Base-by-base conservation (phyloP, 2,113 vertebrate genomes). In the Chloroceryle aenea region DNA sequence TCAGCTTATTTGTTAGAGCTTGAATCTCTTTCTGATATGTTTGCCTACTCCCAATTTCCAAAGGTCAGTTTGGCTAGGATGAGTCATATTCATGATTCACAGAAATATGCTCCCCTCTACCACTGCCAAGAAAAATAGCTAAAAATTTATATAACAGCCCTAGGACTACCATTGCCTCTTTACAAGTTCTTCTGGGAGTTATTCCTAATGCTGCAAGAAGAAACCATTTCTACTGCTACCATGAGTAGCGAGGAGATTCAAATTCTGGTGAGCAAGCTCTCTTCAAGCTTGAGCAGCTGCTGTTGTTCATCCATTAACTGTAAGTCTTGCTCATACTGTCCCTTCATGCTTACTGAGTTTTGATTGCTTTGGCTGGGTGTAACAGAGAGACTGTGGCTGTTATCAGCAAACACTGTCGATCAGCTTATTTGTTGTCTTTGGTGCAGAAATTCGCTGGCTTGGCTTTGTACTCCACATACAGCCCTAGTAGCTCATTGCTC, bases 11-110 rank as follows among this genome's bases (percentile, higher is more conserved):
- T 91, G n/a, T 85, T 79, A 85, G 56, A 90, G 76, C 69, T 80
- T 52, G 43, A 79, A 84, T 95, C 43, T 91, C 63, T 71, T 93
- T 96, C 82, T 94, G 84, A 72, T 95, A 7, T 87, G 80, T 96
- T 93, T 94, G 66, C 87, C 83, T 91, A 86, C 83, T 93, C 55
- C 52, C 73, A 81, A 47, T 95, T 97, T 94, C 85, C 85, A 95
- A 95, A 97, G 96, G 95, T 96, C 55, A 81, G 80, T 92, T 97
- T 96, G 95, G 93, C 94, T 95, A 91, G 95, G 71, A 79, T 80
- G 95, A 98, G 89, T 94, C 56, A 59, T 90, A 86, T 74, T 93
- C 58, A 38, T 72, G 75, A 92, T 58, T 88, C 83, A 76, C 72
- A 75, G 83, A 94, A 85, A 62, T 69, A 43, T 26, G 63, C 8